Percentiles rank a stretch among this genome's conserved stretches.
Conservation (phyloP, 2,797 vertebrate genomes). For the Salmo trutta region DNA sequence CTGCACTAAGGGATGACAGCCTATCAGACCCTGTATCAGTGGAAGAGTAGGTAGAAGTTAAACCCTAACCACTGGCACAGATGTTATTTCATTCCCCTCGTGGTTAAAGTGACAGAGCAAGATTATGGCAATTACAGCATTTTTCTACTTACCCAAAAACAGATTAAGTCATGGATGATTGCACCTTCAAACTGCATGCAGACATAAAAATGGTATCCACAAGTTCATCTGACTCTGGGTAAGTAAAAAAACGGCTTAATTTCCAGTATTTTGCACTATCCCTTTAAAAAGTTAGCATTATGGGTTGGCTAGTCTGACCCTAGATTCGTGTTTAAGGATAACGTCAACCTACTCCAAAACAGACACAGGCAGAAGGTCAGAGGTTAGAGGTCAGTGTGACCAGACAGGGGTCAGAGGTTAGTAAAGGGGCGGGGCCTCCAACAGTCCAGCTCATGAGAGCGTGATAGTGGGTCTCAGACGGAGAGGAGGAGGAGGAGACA, state of each 20-base stretch:
- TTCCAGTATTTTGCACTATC: neutral
- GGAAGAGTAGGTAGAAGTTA: too few relatives aligned
- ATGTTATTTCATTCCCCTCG: too few relatives aligned
- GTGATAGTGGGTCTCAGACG: slow-evolving; percentile 63
- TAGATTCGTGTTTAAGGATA: neutral
- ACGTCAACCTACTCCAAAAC: neutral
- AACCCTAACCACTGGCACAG: too few relatives aligned
- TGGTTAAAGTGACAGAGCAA: too few relatives aligned
- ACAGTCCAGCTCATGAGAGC: slow-evolving; percentile 46
- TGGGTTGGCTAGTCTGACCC: neutral
- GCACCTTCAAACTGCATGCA: too few relatives aligned
- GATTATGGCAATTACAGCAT: too few relatives aligned
- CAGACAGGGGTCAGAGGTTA: slow-evolving; percentile 27
- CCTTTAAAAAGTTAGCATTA: neutral
- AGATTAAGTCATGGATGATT: too few relatives aligned
- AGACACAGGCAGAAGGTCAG: neutral
- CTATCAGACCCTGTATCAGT: too few relatives aligned
- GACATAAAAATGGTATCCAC: too few relatives aligned
- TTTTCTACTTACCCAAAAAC: too few relatives aligned
- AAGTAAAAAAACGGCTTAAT: neutral
- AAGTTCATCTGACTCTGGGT: neutral
- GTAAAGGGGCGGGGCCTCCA: slow-evolving; percentile 42
- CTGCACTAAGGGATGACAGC: too few relatives aligned
- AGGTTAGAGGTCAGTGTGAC: too few relatives aligned
- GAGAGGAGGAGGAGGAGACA: slow-evolving; percentile 60